Percentiles rank a stretch among this genome's conserved stretches.
phyloP scores from a whole-genome alignment of 1,140 invertebrate genomes.

The Drosophila parvula region DNA sequence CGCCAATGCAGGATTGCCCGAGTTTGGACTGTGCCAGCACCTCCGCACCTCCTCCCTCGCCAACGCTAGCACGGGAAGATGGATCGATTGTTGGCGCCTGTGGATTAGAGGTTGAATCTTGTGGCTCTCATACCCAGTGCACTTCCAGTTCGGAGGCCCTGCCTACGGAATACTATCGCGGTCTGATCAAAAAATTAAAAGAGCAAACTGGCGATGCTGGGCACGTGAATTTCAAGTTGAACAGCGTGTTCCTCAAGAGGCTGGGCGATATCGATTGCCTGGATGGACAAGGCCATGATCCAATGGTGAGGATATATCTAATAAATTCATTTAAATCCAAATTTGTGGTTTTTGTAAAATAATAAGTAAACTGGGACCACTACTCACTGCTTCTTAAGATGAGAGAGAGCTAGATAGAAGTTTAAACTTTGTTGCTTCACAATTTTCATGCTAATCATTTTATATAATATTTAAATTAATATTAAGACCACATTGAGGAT shows the following conservation, averaged over 20 bases:
- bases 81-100: background rate
- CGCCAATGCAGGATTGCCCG: background rate
- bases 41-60: background rate
- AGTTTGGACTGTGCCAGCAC: background rate
- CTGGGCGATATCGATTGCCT: constrained; percentile 63
- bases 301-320: constrained; percentile 38
- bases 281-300: constrained; percentile 24
- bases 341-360: too few species aligned
- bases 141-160: constrained; percentile 4
- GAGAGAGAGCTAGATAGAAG: too few species aligned
- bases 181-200: constrained; percentile 36
- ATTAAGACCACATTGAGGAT: too few species aligned
- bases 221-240: constrained; percentile 58
- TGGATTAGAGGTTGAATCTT: background rate
- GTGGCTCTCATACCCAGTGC: background rate
- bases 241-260: constrained; percentile 61
- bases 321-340: too few species aligned
- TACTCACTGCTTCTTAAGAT: too few species aligned
- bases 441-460: too few species aligned
- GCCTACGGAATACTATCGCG: constrained; percentile 48
- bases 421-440: too few species aligned
- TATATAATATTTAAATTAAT: too few species aligned
- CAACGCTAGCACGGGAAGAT: background rate
- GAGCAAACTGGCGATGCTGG: constrained; percentile 32
- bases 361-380: too few species aligned